These are phyloP conservation scores for Eupithecia pulchellata DNA, from an alignment of 2,888 invertebrate genomes.

Conservation along the genomic window DNA sequence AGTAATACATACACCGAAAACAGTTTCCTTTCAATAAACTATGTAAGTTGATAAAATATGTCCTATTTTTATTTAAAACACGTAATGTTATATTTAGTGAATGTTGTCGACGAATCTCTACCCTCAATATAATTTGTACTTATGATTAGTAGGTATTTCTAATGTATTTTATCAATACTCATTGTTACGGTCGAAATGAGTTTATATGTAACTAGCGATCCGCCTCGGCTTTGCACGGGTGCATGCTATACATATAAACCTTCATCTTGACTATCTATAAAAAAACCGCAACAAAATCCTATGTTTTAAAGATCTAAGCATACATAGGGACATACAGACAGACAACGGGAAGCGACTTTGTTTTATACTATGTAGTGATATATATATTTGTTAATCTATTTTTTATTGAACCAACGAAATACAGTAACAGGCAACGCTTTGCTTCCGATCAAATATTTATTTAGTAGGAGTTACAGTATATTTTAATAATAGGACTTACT, in stretches of 20 bases:
- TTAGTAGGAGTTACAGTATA: conserved; percentile 23
- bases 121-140: neutral
- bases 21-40: neutral
- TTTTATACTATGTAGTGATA: no score
- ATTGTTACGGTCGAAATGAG: neutral
- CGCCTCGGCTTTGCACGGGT: no score
- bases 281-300: no score
- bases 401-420: conserved; percentile 3
- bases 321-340: no score
- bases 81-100: neutral
- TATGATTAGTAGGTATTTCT: conserved; percentile 8
- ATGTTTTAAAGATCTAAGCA: no score
- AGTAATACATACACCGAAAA: neutral
- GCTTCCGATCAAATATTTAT: conserved; percentile 32
- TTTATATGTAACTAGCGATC: neutral
- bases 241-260: no score
- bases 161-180: conserved; percentile 10
- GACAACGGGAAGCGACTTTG: no score
- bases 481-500: conserved; percentile 15
- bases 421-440: conserved; percentile 10
- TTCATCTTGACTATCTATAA: no score
- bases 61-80: neutral
- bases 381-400: neutral
- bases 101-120: conserved; percentile 12
- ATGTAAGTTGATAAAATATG: neutral